phyloP scores from a whole-genome alignment of 2,113 vertebrate species.

The Nerophis lumbriciformis region DNA sequence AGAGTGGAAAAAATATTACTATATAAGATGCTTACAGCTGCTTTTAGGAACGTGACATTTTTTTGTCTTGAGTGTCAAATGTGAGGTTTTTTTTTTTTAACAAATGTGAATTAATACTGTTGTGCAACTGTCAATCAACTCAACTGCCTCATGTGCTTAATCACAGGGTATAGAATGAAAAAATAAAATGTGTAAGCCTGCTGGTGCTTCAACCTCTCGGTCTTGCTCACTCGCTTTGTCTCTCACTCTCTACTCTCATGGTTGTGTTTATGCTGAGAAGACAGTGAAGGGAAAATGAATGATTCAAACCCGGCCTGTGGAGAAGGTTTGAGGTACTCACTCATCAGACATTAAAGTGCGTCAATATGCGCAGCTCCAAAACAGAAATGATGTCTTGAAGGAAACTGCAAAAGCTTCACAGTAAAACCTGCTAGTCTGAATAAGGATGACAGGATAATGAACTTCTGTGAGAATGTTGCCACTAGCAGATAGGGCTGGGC shows the following conservation, averaged over 20 bases:
- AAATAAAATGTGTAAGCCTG: conserved; percentile 1
- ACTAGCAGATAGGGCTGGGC: no score
- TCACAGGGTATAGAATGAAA: conserved; percentile 10
- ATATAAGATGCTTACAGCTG: no score
- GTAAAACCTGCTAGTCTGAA: no score
- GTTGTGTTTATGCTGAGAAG: conserved; percentile 35
- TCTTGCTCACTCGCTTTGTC: neutral
- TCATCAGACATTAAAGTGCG: conserved; percentile 23
- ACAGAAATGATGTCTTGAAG: conserved; percentile 7
- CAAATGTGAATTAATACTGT: neutral
- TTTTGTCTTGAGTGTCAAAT: no score
- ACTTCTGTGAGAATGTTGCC: no score
- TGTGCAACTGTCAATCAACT: conserved; percentile 4
- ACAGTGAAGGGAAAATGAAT: conserved; percentile 48
- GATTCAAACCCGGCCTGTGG: conserved; percentile 33
- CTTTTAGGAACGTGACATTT: no score
- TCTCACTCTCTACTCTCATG: conserved; percentile 30
- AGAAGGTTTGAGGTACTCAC: conserved; percentile 9
- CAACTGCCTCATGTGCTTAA: conserved; percentile 13
- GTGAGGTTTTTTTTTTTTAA: no score
- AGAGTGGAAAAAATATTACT: no score
- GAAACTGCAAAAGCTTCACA: neutral
- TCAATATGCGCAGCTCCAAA: conserved; percentile 20
- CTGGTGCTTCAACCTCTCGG: conserved; percentile 19
- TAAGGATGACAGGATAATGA: no score